Conservation (phyloP, 2,888 invertebrate genomes). For the Griposia aprilina region DNA sequence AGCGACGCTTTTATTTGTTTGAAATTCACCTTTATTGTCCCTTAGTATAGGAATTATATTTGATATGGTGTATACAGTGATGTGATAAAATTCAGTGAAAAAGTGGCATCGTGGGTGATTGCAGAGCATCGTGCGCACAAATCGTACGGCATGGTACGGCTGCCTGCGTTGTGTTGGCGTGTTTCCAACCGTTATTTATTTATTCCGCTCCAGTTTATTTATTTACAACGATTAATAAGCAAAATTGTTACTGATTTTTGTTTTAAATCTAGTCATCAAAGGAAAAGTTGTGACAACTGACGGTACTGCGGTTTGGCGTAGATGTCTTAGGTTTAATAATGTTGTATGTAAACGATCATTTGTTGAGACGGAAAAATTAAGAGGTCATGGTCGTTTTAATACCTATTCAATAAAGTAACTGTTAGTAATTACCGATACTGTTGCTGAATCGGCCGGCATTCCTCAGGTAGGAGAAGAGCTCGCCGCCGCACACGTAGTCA, state of each 20-base stretch:
- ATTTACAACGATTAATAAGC: slow-evolving; percentile 76
- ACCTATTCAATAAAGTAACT: background rate
- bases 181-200: slow-evolving; percentile 79
- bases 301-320: slow-evolving; percentile 27
- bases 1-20: background rate
- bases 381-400: background rate
- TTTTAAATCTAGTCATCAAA: slow-evolving; percentile 69
- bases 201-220: slow-evolving; percentile 81
- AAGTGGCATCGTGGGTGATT: slow-evolving; percentile 69
- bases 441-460: slow-evolving; percentile 97
- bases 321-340: slow-evolving; percentile 14
- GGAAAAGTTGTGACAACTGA: slow-evolving; percentile 57
- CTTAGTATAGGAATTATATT: slow-evolving; percentile 25
- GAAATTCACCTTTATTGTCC: slow-evolving; percentile 42
- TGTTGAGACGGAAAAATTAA: background rate
- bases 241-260: slow-evolving; percentile 68
- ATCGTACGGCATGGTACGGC: slow-evolving; percentile 60
- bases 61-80: background rate
- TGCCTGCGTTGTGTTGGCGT: slow-evolving; percentile 74
- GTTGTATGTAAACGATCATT: slow-evolving; percentile 1
- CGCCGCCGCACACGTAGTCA: slow-evolving; percentile 99
- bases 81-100: slow-evolving; percentile 65
- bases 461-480: slow-evolving; percentile 98
- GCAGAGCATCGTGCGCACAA: slow-evolving; percentile 74
- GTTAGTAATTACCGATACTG: slow-evolving; percentile 91